Percentiles rank a stretch among this genome's conserved stretches.
phyloP scores from a whole-genome alignment of 2,888 invertebrate species.

The Pyrrhosoma nymphula region DNA sequence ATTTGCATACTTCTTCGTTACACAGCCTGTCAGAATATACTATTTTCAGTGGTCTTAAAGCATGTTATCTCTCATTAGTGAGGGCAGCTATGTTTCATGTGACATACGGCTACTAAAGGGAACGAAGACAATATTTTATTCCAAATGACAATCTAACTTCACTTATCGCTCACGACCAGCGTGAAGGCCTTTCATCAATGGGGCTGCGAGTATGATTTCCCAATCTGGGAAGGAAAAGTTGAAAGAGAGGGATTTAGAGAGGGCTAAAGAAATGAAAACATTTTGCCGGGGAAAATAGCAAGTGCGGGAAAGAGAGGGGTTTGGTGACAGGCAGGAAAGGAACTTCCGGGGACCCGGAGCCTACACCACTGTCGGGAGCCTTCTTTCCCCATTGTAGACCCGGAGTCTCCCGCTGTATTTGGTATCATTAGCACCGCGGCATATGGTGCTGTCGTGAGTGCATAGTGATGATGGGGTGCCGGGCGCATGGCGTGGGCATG shows the following conservation, averaged over 20 bases:
- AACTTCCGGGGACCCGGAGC: not conserved
- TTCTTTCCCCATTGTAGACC: not conserved
- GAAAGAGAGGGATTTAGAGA: not conserved
- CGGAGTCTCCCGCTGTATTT: not conserved
- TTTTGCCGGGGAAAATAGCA: not conserved
- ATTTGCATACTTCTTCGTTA: too few species aligned
- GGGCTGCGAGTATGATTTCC: too few species aligned
- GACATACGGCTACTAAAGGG: too few species aligned
- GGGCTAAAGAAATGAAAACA: not conserved
- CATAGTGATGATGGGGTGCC: constrained; percentile 20
- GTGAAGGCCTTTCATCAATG: too few species aligned
- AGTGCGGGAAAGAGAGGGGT: not conserved
- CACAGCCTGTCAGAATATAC: too few species aligned
- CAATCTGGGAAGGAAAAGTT: too few species aligned
- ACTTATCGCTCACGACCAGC: too few species aligned
- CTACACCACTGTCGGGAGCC: not conserved
- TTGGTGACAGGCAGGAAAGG: not conserved
- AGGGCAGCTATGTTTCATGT: too few species aligned
- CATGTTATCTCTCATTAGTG: too few species aligned
- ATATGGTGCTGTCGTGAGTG: constrained; percentile 56
- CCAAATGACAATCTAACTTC: too few species aligned
- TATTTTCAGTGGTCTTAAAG: too few species aligned
- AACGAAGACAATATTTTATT: too few species aligned
- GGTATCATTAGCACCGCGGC: constrained; percentile 60
- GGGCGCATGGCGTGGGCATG: not conserved